Base-by-base conservation (phyloP, 2,113 vertebrate genomes). In the Phyllostomus discolor region DNA sequence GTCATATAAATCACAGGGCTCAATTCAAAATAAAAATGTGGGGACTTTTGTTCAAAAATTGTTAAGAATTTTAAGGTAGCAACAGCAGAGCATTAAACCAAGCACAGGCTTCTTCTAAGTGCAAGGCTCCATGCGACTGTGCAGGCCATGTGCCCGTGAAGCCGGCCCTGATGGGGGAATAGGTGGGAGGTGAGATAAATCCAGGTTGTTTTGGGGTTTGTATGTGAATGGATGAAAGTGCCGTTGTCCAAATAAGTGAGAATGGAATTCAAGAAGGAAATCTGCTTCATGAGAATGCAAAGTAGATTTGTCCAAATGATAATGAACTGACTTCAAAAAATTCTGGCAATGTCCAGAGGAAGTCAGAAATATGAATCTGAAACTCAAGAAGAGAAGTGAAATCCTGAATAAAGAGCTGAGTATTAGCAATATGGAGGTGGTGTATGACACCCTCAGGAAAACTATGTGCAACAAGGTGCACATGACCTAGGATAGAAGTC, bases 61-160 rank as follows among this genome's bases (percentile, higher is more conserved):
- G 38, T 33, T 64, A 62, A 38, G 62, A 54, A 20, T 92, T 82
- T 66, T 66, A 75, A n/a, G 9, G 52, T 57, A 17, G 5, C 15
- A 26, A 22, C 15, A 41, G 9, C 17, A 80, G 41, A 80, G 20
- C 57, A 52, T 88, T 82, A 20, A 64, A 50, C 8, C 24, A 85
- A 52, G 5, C 33, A 20, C 2, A 1, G 0, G 2, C 2, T 35
- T 67, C 64, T 85, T 84, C 67, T 26, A 5, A 57, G 14, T 1
- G 0, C 10, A 20, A 17, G 2, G 62, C 19, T 26, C 17, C 12
- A 0, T 31, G 33, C 4, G 33, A 46, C 28, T 66, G 9, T 0
- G 0, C 3, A 10, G 19, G 31, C 22, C 5, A 1, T 73, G 24
- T 64, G 72, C 31, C 38, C 28, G 2, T 10, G 10, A 52, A 57